Base-by-base conservation (phyloP, 2,113 vertebrate species). In the Hyla sarda region DNA sequence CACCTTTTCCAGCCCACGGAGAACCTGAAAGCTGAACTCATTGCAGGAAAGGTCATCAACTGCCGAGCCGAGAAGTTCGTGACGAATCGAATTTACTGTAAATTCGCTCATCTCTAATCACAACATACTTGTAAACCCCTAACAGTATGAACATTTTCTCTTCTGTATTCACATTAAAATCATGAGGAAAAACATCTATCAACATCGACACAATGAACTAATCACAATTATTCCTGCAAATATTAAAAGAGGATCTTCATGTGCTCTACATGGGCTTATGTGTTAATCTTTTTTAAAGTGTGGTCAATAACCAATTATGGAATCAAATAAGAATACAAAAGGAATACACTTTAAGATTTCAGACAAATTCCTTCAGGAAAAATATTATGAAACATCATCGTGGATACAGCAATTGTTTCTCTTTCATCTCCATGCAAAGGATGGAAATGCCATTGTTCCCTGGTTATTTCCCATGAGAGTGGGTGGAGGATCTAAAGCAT, bases 381-480 rank as follows among this genome's bases (percentile, higher is more conserved):
- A 10, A 48, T 48, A 16, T 45, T 7, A 48, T 73, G 3, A 45
- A n/a, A 25, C 72, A 16, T 25, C 23, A 74, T 14, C 17, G n/a
- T 52, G 37, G 73, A 76, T 30, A 11, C 45, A 19, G 30, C 47
- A 50, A 76, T 80, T 80, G 77, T 25, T 60, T 60, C 21, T 41
- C 56, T 80, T 80, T 80, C 77, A 80, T 80, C 77, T 80, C 7
- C 8, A 17, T 41, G 77, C 23, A n/a, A 80, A 58, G 14, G 58
- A 80, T 80, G 77, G 77, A 62, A 80, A 80, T 45, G 50, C 56
- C 77, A 80, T 80, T 80, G 77, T 80, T 80, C 54, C 52, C 77
- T 25, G 52, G 21, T 62, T 32, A 80, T 25, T 62, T 80, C 77
- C n/a, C 54, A 28, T 25, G 54, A 54, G 77, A 62, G 58, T 62